Conservation (phyloP, 2,113 vertebrate species). For the Cinclus mexicanus region DNA sequence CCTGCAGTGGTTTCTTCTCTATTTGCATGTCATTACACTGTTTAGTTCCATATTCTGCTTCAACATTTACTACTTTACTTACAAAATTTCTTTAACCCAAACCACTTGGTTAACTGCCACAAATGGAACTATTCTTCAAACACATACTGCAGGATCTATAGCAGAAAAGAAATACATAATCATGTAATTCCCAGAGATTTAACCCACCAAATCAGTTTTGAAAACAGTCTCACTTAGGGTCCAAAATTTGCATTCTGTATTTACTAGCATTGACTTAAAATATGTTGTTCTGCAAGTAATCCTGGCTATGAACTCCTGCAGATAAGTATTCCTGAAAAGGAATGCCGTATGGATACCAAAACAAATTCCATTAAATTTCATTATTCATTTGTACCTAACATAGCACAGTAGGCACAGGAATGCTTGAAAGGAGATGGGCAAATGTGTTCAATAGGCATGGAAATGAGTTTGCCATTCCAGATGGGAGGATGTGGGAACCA, state of each 20-base stretch:
- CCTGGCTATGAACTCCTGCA: background rate
- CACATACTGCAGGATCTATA: background rate
- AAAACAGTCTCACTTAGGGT: background rate
- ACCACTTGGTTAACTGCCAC: background rate
- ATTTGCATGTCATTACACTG: background rate
- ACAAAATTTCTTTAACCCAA: background rate
- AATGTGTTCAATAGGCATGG: background rate
- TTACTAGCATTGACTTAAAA: background rate
- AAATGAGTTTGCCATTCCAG: background rate
- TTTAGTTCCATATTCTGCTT: background rate
- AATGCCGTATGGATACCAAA: background rate
- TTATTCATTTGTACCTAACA: background rate
- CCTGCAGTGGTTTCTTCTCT: background rate
- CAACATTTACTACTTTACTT: background rate
- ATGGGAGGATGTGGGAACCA: background rate
- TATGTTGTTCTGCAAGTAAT: background rate
- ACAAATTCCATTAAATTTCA: background rate
- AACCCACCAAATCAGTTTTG: background rate
- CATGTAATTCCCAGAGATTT: background rate
- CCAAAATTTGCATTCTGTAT: background rate
- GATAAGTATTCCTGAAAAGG: background rate
- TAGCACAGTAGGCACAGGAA: accelerated
- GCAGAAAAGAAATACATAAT: background rate
- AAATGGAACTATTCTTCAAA: background rate
- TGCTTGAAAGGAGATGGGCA: background rate